Evolutionary conservation across 2,113 vertebrate species (phyloP), one percentile per base, ranked within the genome.

Genomic region (Alectura lathami): DNA sequence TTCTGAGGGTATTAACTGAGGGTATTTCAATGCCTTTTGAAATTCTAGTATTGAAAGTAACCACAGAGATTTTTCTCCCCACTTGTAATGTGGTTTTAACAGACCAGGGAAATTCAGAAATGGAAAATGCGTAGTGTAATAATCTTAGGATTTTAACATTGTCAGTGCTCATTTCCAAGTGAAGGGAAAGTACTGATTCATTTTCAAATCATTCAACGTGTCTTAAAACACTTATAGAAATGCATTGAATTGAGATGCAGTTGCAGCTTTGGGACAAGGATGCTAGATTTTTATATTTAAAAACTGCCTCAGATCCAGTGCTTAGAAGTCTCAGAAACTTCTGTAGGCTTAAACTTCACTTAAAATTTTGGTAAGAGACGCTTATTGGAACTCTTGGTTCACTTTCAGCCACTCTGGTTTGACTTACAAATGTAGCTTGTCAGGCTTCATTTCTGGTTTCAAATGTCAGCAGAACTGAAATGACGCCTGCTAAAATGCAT

Each of bases 11-110:
- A 91, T 76, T 79, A 86, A 40, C 32, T 78, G n/a, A 43, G 87
- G 97, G 23, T 21, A 59, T 91, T 24, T 95, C 91, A 64, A 68
- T 83, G 54, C 57, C 76, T 95, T 90, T 84, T 78, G 88, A 94
- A 96, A 80, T 94, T 95, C 48, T 96, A 92, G 90, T 91, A 93
- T 54, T 83, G 94, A 93, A 95, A 95, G 63, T 91, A 96, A 94
- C 90, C 53, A 91, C 51, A 83, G 56, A 74, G 40, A 40, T 89
- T 94, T 94, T 94, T 96, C 80, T 94, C 51, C 60, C 51, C 45
- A 30, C 32, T 89, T 91, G 43, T 89, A 93, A 40, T 93, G 64
- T 94, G 88, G 43, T 93, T 97, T 97, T 93, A 93, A 90, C 70
- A 94, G 83, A 87, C 50, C 83, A 63, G 53, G 79, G 90, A 86